Conservation (phyloP, 2,797 vertebrate species). For the Iguana delicatissima region DNA sequence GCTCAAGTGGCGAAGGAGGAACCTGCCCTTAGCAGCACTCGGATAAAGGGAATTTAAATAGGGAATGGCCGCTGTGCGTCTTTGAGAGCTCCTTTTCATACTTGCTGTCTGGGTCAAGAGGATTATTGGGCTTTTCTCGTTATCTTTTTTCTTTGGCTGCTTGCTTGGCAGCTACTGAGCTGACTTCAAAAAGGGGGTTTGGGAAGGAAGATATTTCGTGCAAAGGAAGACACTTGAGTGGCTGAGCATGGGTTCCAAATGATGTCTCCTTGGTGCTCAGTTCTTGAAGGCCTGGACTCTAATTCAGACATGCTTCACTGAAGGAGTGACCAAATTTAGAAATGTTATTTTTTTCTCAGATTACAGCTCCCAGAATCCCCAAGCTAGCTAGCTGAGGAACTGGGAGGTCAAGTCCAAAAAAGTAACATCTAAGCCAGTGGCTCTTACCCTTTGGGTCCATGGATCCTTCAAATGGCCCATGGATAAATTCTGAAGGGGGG, state of each 20-base stretch:
- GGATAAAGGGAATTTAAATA: slow-evolving; percentile 18
- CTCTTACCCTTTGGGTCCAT: no score
- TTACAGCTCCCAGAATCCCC: no score
- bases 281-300: not conserved
- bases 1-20: slow-evolving; percentile 4
- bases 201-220: slow-evolving; percentile 58
- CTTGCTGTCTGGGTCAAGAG: slow-evolving; percentile 53
- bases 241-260: not conserved
- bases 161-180: slow-evolving; percentile 45
- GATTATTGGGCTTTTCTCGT: not conserved
- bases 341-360: no score
- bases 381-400: no score
- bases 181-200: slow-evolving; percentile 65
- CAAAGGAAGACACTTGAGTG: slow-evolving; percentile 60
- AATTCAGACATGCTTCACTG: not conserved
- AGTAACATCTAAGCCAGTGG: no score
- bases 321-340: not conserved
- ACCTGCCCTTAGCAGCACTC: not conserved
- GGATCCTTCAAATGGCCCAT: no score
- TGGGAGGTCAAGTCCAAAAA: no score
- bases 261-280: not conserved
- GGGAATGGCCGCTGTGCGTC: slow-evolving; percentile 31
- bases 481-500: no score
- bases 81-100: not conserved
- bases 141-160: slow-evolving; percentile 47